Evolutionary conservation across 2,888 invertebrate species (phyloP).

Genomic region (Lumbricus terrestris): DNA sequence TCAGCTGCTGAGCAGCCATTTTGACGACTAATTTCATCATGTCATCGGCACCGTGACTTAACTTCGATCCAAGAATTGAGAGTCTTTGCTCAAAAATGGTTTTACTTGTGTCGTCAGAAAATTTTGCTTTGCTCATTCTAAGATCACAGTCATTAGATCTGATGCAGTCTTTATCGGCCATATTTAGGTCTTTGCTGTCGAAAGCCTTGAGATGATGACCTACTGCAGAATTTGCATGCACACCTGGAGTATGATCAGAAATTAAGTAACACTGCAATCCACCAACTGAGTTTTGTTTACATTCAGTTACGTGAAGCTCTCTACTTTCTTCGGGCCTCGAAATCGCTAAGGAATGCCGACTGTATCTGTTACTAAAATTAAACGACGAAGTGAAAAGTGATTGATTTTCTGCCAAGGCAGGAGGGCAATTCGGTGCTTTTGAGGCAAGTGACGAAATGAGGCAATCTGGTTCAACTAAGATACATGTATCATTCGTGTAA

Average conservation of each 20-base stretch:
- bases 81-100: neutral
- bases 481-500: neutral
- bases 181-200: neutral
- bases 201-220: neutral
- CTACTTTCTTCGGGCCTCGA: neutral
- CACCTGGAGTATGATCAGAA: neutral
- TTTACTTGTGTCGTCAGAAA: neutral
- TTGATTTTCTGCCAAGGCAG: neutral
- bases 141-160: neutral
- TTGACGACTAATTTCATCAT: slow-evolving; percentile 15
- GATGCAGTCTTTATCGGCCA: neutral
- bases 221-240: neutral
- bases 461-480: neutral
- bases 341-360: neutral
- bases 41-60: slow-evolving; percentile 10
- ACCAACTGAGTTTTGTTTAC: neutral
- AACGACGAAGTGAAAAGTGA: neutral
- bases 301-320: neutral
- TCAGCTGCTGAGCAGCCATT: neutral
- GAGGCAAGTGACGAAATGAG: neutral
- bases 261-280: neutral
- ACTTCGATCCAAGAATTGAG: neutral
- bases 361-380: neutral
- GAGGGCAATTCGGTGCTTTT: neutral
- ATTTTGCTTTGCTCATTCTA: neutral